Base-by-base conservation (phyloP, 2,113 vertebrate genomes). In the Rhagologus leucostigma region DNA sequence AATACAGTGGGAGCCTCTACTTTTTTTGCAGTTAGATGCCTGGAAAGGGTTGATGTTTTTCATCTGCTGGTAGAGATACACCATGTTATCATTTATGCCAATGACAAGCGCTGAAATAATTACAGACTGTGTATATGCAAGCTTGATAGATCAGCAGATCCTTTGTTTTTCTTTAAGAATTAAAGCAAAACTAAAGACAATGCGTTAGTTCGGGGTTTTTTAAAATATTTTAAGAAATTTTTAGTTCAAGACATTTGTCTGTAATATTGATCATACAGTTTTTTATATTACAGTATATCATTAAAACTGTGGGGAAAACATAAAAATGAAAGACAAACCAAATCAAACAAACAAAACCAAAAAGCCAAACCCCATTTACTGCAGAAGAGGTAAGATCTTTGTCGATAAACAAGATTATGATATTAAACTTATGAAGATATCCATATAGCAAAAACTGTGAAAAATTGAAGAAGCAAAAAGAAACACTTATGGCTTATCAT, bases 201-300 rank as follows among this genome's bases (percentile, higher is more conserved):
- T 19, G 5, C 3, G 53, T 4, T 42, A 60, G 5, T 5, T 56
- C 6, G 26, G 13, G 13, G 1, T 0, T 0, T 14, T 67, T 50
- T 19, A 3, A 15, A 56, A 37, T 30, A 47, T 37, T 62, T 75
- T 33, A 81, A 57, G 22, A 74, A 47, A 32, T 24, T 49, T 39
- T 3, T 77, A 46, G 15, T 56, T 81, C 20, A 42, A 63, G 21
- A 41, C 4, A 16, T 32, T 77, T 44, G 3, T 46, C 22, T 81
- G 16, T 26, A 53, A 59, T 52, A 60, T 1, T 52, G 20, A 21
- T 49, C 9, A n/a, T 14, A 32, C 30, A 35, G 8, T 14, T 68
- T 87, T 90, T 76, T 68, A 9, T 60, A 47, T 60, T 60, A 3
- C 7, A 53, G 1, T 49, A 16, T 37, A 30, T 33, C 3, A 75